Conservation (phyloP, 2,113 vertebrate species). For the Hiodon alosoides region DNA sequence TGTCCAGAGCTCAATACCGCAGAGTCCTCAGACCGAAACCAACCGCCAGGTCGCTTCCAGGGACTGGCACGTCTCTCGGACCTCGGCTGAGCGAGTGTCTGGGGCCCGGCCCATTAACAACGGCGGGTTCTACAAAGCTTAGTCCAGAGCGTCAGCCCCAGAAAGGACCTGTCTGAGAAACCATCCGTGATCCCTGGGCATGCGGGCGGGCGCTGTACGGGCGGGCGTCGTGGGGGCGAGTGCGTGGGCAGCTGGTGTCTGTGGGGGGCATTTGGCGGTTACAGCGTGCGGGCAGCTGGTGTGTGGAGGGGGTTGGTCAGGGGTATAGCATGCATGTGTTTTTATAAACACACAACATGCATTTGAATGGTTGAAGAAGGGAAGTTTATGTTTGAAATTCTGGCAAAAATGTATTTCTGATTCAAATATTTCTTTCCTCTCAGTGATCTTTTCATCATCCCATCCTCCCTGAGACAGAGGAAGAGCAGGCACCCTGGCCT, state of each 20-base stretch:
- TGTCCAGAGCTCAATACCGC: slow-evolving; percentile 21
- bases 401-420: too few species aligned
- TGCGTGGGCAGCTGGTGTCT: background rate
- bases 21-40: slow-evolving; percentile 23
- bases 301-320: too few species aligned
- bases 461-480: too few species aligned
- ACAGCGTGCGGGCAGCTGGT: background rate
- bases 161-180: background rate
- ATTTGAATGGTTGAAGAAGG: too few species aligned
- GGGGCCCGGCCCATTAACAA: background rate
- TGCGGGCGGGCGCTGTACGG: background rate
- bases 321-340: too few species aligned
- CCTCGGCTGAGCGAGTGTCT: background rate
- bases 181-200: background rate
- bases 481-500: too few species aligned
- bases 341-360: too few species aligned
- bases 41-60: background rate
- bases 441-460: too few species aligned
- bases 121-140: background rate
- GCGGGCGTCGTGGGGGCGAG: background rate
- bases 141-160: background rate
- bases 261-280: too few species aligned
- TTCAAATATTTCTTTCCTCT: too few species aligned
- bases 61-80: background rate
- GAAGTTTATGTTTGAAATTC: too few species aligned